Evolutionary conservation across 2,113 vertebrate species (phyloP).

Genomic region (Podarcis raffonei): DNA sequence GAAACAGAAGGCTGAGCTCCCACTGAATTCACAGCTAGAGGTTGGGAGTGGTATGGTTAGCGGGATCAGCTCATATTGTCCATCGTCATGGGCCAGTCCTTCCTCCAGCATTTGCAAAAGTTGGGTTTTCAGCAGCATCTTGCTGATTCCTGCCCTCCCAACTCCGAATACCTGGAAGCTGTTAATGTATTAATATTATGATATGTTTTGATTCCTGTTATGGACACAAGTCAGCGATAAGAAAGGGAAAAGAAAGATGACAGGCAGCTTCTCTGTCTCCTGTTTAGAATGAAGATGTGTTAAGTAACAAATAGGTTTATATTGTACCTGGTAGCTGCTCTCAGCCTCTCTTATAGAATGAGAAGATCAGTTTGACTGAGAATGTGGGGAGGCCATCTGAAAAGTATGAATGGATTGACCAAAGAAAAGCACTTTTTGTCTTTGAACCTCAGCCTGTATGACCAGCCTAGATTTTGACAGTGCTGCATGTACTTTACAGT

Average conservation of each 20-base stretch:
- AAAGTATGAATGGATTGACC: background rate
- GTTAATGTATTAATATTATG: background rate
- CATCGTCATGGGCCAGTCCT: background rate
- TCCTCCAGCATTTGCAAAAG: background rate
- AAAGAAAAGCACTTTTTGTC: background rate
- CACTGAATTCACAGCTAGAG: background rate
- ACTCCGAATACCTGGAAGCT: background rate
- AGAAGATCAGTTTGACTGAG: background rate
- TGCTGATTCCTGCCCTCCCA: background rate
- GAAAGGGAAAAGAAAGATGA: background rate
- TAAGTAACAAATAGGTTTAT: background rate
- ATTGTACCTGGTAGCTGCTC: background rate
- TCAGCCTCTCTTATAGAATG: background rate
- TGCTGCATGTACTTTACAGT: background rate
- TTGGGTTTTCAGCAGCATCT: background rate
- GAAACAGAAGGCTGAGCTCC: background rate
- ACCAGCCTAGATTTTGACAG: background rate
- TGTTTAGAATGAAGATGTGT: background rate
- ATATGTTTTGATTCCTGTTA: background rate
- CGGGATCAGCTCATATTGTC: background rate
- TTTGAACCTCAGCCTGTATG: background rate
- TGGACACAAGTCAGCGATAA: background rate
- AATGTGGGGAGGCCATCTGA: background rate
- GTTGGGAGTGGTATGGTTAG: background rate
- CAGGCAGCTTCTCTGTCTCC: background rate